These are phyloP conservation scores for Piaya cayana DNA, from an alignment of 2,113 vertebrate species.

Conservation along the genomic window DNA sequence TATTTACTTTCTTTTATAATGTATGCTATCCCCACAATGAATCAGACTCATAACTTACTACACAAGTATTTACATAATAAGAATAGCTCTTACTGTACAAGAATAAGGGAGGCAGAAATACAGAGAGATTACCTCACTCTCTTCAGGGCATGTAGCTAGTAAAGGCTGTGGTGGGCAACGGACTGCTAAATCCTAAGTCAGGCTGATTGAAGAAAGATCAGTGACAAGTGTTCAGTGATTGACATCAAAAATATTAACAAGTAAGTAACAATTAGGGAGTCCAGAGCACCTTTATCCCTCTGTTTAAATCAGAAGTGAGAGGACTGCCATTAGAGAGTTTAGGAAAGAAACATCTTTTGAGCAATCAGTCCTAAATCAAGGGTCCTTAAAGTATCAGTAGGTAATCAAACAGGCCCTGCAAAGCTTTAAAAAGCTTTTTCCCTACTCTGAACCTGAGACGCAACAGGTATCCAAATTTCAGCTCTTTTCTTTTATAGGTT, in stretches of 20 bases:
- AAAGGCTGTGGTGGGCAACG: background rate
- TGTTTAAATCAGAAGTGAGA: background rate
- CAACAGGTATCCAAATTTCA: background rate
- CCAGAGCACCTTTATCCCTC: background rate
- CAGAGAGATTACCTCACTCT: background rate
- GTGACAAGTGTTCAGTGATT: background rate
- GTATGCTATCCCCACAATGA: background rate
- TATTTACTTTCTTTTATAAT: background rate
- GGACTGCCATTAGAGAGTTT: background rate
- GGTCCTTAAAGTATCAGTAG: background rate
- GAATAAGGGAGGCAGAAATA: background rate
- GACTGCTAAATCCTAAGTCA: background rate
- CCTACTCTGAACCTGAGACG: background rate
- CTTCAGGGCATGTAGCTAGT: background rate
- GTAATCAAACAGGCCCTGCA: background rate
- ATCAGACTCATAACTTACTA: background rate
- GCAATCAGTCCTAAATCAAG: background rate
- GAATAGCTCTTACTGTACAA: background rate
- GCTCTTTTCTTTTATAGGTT: background rate
- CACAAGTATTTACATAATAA: background rate
- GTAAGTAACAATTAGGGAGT: background rate
- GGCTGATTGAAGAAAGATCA: background rate
- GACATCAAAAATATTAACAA: background rate
- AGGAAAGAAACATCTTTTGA: background rate
- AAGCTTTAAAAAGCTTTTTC: background rate